Conservation (phyloP, 2,113 vertebrate species). For the Microcebus ravelobensis region DNA sequence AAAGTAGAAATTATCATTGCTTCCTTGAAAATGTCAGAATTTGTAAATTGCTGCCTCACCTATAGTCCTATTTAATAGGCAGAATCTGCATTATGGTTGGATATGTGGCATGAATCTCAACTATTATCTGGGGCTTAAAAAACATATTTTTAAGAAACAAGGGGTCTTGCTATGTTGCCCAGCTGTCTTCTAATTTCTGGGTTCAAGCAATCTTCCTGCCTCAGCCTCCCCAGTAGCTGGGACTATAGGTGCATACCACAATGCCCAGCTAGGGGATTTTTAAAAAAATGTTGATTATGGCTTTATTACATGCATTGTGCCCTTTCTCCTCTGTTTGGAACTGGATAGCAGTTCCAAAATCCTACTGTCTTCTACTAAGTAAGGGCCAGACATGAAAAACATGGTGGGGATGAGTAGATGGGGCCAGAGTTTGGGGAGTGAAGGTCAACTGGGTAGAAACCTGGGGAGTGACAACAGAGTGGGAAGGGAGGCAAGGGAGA, state of each 20-base stretch:
- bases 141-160: neutral
- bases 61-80: neutral
- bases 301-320: neutral
- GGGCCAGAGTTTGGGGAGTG: neutral
- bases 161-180: neutral
- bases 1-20: neutral
- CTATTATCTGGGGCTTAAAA: neutral
- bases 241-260: neutral
- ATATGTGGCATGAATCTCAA: neutral
- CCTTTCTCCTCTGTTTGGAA: neutral
- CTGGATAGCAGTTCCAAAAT: neutral
- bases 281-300: neutral
- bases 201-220: neutral
- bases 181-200: neutral
- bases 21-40: conserved; percentile 29
- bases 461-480: conserved; percentile 8
- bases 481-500: conserved; percentile 9
- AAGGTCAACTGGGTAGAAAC: neutral
- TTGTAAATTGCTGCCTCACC: neutral
- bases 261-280: neutral
- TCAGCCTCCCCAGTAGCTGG: neutral
- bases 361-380: neutral
- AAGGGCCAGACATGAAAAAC: conserved; percentile 15
- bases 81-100: neutral
- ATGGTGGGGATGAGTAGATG: neutral